A percentile compares a stretch with the other conserved stretches of the same genome.
Evolutionary conservation across 1,140 invertebrate species (phyloP).

Genomic region (Lucilia sericata): DNA sequence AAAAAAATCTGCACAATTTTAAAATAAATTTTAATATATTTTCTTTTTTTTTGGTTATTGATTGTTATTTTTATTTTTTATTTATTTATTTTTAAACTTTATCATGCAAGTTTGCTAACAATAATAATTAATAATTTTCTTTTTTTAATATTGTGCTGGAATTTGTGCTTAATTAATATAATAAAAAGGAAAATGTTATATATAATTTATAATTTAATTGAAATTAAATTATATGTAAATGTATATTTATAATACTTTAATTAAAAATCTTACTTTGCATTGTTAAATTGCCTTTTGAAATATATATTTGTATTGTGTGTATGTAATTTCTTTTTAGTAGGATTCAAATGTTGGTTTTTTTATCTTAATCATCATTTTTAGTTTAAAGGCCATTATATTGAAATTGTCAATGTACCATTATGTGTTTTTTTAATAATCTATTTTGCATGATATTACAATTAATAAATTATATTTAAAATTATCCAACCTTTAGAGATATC

Average conservation of each 20-base stretch:
- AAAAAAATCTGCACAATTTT: conserved; percentile 36
- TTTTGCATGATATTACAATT: too few species aligned
- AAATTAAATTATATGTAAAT: too few species aligned
- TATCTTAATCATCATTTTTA: background rate
- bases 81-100: background rate
- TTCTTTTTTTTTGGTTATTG: conserved; percentile 20
- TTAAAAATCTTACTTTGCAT: background rate
- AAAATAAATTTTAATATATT: background rate
- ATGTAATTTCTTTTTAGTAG: too few species aligned
- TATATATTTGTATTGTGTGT: too few species aligned
- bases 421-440: too few species aligned
- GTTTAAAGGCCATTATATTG: background rate
- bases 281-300: background rate
- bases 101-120: conserved; percentile 22
- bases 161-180: conserved; percentile 18
- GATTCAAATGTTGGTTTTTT: background rate
- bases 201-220: too few species aligned
- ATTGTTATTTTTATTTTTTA: conserved; percentile 20
- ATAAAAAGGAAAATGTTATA: background rate
- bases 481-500: too few species aligned
- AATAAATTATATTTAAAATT: too few species aligned
- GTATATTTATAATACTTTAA: background rate
- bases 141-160: conserved; percentile 2
- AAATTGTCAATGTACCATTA: conserved; percentile 6
- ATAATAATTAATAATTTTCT: background rate